Base-by-base conservation (phyloP, 1,140 invertebrate genomes). In the Diorhabda carinulata region DNA sequence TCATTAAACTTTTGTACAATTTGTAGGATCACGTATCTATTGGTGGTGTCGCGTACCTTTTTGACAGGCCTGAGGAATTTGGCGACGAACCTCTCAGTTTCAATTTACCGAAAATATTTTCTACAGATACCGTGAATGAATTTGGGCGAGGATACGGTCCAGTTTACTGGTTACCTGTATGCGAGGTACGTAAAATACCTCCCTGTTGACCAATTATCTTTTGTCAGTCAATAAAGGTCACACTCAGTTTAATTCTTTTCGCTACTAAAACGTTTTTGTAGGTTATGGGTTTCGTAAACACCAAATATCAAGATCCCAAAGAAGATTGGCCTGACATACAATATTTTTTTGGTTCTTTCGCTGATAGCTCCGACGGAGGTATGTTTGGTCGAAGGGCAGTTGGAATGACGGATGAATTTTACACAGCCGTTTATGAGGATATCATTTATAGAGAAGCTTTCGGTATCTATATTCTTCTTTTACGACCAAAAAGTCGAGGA, bases 281-380 rank as follows among this genome's bases (percentile, higher is more conserved):
- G 72, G 64, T 86, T 2, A 89, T 92, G 84, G 92, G 86, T 0
- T 94, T 92, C 76, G 83, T 91, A 0, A 91, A 89, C 58, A 90
- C 91, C 0, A 90, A 88, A 81, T 92, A 89, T 67, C 86, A 87
- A 70, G 83, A 91, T 71, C 77, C 82, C 4, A 75, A 69, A 0
- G 82, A 85, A 9, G 90, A 92, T 78, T 91, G 86, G 82, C 93
- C 93, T 0, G 92, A 95, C 76, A 84, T 94, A 56, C 91, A 94
- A 75, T 77, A 92, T 4, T 90, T 93, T 70, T 81, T 93, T 69
- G 86, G 87, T 3, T 85, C 90, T 2, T 88, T 86, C 43, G 84
- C 88, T 6, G 91, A 92, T 67, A 90, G 88, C 58, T 86, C 90
- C 3, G 93, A 95, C 73, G 91, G 91, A 2, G 92, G 93, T 2